phyloP scores from a whole-genome alignment of 2,113 vertebrate genomes.

The Sphaerodactylus townsendi region DNA sequence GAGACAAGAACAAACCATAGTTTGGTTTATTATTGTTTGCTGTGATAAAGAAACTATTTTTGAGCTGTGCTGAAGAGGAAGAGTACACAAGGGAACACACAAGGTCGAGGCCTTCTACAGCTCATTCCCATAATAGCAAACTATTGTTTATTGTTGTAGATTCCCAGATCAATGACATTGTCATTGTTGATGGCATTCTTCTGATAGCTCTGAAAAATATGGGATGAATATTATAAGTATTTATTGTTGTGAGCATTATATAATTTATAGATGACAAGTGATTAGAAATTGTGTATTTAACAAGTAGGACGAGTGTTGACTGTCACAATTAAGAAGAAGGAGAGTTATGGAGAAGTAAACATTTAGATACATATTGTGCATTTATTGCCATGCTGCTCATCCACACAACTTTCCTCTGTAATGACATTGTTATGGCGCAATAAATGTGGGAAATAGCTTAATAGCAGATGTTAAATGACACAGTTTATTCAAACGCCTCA shows the following conservation, averaged over 20 bases:
- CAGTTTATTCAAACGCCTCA: slow-evolving; percentile 56
- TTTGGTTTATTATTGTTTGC: too few relatives aligned
- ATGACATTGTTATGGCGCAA: slow-evolving; percentile 46
- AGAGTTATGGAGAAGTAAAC: slow-evolving; percentile 66
- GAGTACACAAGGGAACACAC: too few relatives aligned
- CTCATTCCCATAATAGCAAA: too few relatives aligned
- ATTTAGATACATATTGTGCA: slow-evolving; percentile 57
- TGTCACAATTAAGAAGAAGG: slow-evolving; percentile 51
- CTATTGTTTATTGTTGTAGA: too few relatives aligned
- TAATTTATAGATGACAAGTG: slow-evolving; percentile 20
- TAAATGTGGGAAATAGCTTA: slow-evolving; percentile 57
- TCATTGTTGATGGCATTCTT: not conserved
- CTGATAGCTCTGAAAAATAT: accelerated
- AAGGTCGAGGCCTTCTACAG: too few relatives aligned
- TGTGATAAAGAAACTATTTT: too few relatives aligned
- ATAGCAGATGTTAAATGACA: slow-evolving; percentile 50
- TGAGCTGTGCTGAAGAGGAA: too few relatives aligned
- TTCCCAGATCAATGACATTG: not conserved
- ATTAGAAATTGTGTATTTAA: slow-evolving; percentile 38
- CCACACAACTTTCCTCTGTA: slow-evolving; percentile 49
- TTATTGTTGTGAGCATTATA: accelerated
- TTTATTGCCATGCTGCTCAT: slow-evolving; percentile 49
- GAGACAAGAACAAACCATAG: too few relatives aligned
- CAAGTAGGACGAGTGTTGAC: slow-evolving; percentile 44
- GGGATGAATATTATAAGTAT: not conserved